A percentile compares a stretch with the other conserved stretches of the same genome.
Evolutionary conservation across 2,113 vertebrate genomes (phyloP).

Genomic region (Pogona vitticeps): DNA sequence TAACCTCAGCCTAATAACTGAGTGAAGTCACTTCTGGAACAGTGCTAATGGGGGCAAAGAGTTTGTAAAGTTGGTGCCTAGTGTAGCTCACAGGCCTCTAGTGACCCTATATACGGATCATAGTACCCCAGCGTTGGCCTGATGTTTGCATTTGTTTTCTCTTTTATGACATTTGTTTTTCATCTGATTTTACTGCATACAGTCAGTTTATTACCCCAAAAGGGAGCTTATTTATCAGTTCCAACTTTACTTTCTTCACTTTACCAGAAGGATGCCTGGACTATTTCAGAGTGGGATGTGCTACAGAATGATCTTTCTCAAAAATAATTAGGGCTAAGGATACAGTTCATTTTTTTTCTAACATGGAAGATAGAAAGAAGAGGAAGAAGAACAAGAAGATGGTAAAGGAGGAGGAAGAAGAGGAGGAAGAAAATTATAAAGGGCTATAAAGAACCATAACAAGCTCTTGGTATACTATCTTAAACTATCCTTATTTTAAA

Average conservation of each 20-base stretch:
- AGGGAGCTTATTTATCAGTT: neutral
- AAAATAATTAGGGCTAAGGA: neutral
- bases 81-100: neutral
- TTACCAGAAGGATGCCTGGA: neutral
- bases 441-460: neutral
- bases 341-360: neutral
- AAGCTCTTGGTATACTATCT: neutral
- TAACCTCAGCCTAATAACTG: neutral
- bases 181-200: neutral
- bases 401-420: no score
- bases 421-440: neutral
- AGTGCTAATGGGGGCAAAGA: neutral
- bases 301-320: neutral
- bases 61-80: no score
- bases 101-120: no score
- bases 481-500: neutral
- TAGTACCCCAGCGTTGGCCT: neutral
- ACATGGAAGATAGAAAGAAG: no score
- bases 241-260: neutral
- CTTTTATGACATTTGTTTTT: neutral
- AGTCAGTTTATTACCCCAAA: neutral
- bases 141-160: neutral
- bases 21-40: neutral
- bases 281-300: neutral
- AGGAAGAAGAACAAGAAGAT: no score